phyloP scores from a whole-genome alignment of 1,140 invertebrate genomes.

The Drosophila persimilis region DNA sequence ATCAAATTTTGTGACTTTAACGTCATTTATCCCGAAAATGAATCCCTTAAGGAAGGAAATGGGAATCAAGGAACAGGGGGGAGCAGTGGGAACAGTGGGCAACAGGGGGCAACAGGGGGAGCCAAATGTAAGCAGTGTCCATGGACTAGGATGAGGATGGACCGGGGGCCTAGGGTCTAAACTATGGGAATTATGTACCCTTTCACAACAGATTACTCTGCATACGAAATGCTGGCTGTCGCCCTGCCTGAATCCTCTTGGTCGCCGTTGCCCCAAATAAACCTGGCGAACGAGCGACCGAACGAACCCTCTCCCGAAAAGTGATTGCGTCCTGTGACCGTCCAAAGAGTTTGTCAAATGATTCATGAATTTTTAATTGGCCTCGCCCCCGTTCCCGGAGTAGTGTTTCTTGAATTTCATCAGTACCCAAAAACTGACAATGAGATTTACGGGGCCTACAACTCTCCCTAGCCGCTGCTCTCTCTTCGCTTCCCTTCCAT shows the following conservation, averaged over 20 bases:
- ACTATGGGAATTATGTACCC: slow-evolving; percentile 49
- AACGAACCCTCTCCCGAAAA: neutral
- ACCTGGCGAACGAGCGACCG: too few species aligned
- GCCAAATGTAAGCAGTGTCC: neutral
- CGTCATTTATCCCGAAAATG: neutral
- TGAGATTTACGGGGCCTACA: slow-evolving; percentile 26
- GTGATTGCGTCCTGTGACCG: slow-evolving; percentile 31
- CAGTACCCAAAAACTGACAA: slow-evolving; percentile 38
- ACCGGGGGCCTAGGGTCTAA: slow-evolving; percentile 17
- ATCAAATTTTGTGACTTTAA: slow-evolving; percentile 43
- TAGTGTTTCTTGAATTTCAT: slow-evolving; percentile 50
- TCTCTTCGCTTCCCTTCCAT: neutral
- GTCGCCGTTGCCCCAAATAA: neutral
- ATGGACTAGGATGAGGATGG: too few species aligned
- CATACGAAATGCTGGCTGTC: slow-evolving; percentile 46
- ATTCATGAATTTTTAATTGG: slow-evolving; percentile 81
- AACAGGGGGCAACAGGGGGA: neutral
- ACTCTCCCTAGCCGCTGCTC: neutral
- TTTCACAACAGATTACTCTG: slow-evolving; percentile 69
- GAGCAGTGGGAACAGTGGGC: neutral
- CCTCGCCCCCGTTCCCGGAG: neutral
- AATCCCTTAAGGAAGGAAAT: too few species aligned
- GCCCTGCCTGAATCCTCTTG: slow-evolving; percentile 2
- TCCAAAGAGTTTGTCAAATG: slow-evolving; percentile 75
- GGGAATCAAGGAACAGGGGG: too few species aligned